Evolutionary conservation across 23 tunicate species (phyloP).

Genomic region (Styela clava): DNA sequence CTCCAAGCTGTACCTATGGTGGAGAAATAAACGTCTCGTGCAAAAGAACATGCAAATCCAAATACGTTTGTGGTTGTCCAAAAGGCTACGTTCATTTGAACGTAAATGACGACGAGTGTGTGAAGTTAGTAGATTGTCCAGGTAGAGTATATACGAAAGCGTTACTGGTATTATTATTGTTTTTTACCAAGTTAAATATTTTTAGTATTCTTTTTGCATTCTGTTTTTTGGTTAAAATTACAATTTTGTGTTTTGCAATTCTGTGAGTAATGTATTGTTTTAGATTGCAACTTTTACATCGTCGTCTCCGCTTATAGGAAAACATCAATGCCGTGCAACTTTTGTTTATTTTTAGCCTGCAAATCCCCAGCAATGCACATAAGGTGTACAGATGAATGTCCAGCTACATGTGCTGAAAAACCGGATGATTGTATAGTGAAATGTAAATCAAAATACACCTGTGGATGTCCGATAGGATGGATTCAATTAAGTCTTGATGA

Average conservation of each 20-base stretch:
- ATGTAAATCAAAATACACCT: neutral
- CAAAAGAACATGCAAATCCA: neutral
- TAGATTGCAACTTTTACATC: no score
- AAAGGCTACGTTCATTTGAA: neutral
- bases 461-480: slow-evolving; percentile 7
- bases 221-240: no score
- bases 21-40: neutral
- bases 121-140: slow-evolving; percentile 5
- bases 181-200: no score
- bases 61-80: slow-evolving; percentile 18
- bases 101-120: neutral
- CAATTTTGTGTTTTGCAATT: no score
- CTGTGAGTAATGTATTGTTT: no score
- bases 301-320: no score
- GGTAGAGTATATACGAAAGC: no score
- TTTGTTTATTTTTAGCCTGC: neutral
- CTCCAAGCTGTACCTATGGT: neutral
- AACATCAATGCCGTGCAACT: no score
- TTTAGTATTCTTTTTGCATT: no score
- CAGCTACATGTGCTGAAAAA: slow-evolving; percentile 1
- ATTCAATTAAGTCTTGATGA: neutral
- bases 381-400: slow-evolving; percentile 7
- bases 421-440: neutral
- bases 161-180: no score
- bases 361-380: slow-evolving; percentile 2